Conservation (phyloP, 1,140 invertebrate genomes). For the Drosophila nikananu region DNA sequence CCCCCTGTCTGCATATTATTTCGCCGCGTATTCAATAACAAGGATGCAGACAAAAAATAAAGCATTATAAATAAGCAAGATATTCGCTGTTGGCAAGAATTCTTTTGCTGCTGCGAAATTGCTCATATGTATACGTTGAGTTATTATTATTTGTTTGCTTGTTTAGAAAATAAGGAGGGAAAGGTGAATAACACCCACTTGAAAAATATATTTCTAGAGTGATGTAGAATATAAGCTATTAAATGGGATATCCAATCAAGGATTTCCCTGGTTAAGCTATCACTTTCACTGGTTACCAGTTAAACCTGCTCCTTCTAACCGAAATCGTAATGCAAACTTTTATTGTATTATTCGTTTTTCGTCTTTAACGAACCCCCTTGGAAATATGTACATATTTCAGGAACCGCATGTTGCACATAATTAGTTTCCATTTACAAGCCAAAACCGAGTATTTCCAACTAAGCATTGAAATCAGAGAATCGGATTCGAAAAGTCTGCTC, state of each 20-base stretch:
- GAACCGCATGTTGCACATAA: conserved; percentile 36
- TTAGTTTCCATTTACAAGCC: conserved; percentile 46
- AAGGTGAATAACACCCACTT: conserved; percentile 67
- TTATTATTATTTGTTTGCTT: conserved; percentile 23
- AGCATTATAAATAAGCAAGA: conserved; percentile 21
- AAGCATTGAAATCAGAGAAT: conserved; percentile 31
- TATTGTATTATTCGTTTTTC: neutral
- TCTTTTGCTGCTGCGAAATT: conserved; percentile 21
- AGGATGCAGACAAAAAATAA: conserved; percentile 46
- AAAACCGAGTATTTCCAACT: conserved; percentile 21
- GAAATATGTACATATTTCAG: conserved; percentile 7
- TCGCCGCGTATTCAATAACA: conserved; percentile 59
- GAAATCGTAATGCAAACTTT: conserved; percentile 6
- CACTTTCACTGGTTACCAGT: neutral
- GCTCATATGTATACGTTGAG: conserved; percentile 32
- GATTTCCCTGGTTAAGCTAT: neutral
- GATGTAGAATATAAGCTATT: neutral
- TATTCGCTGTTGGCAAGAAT: conserved; percentile 23
- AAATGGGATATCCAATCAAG: neutral
- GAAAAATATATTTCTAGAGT: neutral
- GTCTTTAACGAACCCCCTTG: neutral
- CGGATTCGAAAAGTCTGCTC: conserved; percentile 24
- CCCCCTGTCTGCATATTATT: conserved; percentile 48
- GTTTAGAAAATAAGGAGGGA: conserved; percentile 10
- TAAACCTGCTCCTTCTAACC: neutral